Percentiles rank a stretch among this genome's conserved stretches.
These are phyloP conservation scores for Hybognathus amarus DNA, from an alignment of 2,797 vertebrate genomes.

Conservation along the genomic window DNA sequence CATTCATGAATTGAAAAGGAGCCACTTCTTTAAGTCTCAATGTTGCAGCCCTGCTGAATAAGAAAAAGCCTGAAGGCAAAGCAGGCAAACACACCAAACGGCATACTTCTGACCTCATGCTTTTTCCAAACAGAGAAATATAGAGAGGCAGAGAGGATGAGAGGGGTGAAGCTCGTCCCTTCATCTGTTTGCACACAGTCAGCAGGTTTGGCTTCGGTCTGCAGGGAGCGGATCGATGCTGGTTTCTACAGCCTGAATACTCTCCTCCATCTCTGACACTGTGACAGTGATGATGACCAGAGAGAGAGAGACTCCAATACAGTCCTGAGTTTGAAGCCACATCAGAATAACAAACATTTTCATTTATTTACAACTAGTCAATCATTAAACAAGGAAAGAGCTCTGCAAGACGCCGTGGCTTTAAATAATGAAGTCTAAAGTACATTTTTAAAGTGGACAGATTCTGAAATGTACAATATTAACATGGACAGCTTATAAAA, in stretches of 20 bases:
- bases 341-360: neutral
- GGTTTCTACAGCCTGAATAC: constrained; percentile 72
- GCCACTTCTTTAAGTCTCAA: neutral
- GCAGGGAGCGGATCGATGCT: constrained; percentile 74
- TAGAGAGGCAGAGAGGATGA: neutral
- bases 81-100: constrained; percentile 21
- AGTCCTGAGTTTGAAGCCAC: constrained; percentile 2
- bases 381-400: constrained; percentile 15
- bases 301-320: constrained; percentile 22
- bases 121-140: constrained; percentile 18
- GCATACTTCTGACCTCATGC: constrained; percentile 41
- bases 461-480: too few species aligned
- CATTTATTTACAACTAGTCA: constrained; percentile 21
- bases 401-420: neutral
- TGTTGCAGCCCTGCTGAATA: neutral
- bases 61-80: constrained; percentile 20
- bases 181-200: constrained; percentile 69
- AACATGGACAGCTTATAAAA: neutral
- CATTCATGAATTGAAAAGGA: neutral
- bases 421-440: constrained; percentile 12
- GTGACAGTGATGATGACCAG: constrained; percentile 60
- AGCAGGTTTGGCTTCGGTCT: constrained; percentile 73
- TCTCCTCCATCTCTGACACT: constrained; percentile 76
- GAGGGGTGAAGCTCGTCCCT: constrained; percentile 46
- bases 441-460: constrained; percentile 15